Evolutionary conservation across 2,888 invertebrate genomes (phyloP).

Genomic region (Polyommatus iphigenia): DNA sequence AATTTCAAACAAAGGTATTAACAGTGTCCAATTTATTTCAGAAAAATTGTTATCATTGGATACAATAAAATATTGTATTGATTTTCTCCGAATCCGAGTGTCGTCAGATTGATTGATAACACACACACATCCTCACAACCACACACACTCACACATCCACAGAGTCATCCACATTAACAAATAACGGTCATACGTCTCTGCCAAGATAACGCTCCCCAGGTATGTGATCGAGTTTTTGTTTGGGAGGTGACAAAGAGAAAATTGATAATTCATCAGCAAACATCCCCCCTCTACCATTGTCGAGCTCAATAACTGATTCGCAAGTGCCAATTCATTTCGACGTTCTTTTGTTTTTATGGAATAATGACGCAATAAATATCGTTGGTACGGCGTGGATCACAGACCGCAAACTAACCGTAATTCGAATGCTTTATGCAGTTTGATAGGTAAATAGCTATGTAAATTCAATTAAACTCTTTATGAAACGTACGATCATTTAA

Average conservation of each 20-base stretch:
- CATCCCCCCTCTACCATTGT: conserved; percentile 51
- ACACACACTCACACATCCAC: conserved; percentile 56
- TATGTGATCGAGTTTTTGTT: conserved; percentile 71
- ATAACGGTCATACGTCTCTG: conserved; percentile 73
- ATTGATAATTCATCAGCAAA: conserved; percentile 72
- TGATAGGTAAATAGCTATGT: background rate
- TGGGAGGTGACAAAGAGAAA: conserved; percentile 71
- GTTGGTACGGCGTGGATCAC: background rate
- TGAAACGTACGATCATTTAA: too few relatives aligned
- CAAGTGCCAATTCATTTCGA: conserved; percentile 52
- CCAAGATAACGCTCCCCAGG: conserved; percentile 74
- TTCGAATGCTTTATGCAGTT: background rate
- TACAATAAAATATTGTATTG: conserved; percentile 33
- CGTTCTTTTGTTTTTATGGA: conserved; percentile 13
- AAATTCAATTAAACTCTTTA: background rate
- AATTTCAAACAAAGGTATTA: background rate
- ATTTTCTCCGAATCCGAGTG: conserved; percentile 52
- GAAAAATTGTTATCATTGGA: conserved; percentile 25
- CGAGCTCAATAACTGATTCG: conserved; percentile 62
- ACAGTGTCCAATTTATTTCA: conserved; percentile 26
- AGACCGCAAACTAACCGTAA: background rate
- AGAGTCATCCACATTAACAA: conserved; percentile 65
- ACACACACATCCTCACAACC: conserved; percentile 50
- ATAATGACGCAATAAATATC: conserved; percentile 24
- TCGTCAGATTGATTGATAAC: conserved; percentile 65